Conservation (phyloP, 2,888 invertebrate genomes). For the Callyntrura sp. region DNA sequence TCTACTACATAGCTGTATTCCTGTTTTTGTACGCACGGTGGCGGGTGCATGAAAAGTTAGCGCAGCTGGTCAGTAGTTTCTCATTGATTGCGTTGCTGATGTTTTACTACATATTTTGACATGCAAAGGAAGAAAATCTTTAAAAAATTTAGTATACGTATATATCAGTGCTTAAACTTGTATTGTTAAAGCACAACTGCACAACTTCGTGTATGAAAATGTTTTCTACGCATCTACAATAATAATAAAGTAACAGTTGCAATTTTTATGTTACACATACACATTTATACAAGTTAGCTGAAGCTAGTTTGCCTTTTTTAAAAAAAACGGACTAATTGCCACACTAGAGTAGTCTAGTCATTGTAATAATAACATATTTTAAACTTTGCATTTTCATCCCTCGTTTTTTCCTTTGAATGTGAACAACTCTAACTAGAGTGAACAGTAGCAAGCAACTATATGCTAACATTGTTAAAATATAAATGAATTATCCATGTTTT, state of each 20-base stretch:
- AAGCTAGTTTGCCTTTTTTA: background rate
- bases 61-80: conserved; percentile 48
- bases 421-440: background rate
- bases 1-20: background rate
- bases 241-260: conserved; percentile 20
- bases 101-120: conserved; percentile 11
- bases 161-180: no score
- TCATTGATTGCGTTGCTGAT: background rate
- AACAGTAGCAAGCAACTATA: background rate
- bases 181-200: background rate
- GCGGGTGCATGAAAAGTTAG: background rate
- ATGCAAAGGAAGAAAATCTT: background rate
- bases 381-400: background rate
- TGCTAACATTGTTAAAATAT: background rate
- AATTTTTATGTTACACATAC: background rate
- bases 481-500: conserved; percentile 19
- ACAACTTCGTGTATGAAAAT: conserved; percentile 51
- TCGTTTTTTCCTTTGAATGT: conserved; percentile 7
- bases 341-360: conserved; percentile 19
- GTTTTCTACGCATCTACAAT: conserved; percentile 38
- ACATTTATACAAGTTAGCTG: background rate
- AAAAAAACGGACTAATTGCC: conserved; percentile 43
- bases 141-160: background rate
- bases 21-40: background rate
- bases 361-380: background rate